Evolutionary conservation across 2,113 vertebrate genomes (phyloP).

Genomic region (Crotophaga sulcirostris): DNA sequence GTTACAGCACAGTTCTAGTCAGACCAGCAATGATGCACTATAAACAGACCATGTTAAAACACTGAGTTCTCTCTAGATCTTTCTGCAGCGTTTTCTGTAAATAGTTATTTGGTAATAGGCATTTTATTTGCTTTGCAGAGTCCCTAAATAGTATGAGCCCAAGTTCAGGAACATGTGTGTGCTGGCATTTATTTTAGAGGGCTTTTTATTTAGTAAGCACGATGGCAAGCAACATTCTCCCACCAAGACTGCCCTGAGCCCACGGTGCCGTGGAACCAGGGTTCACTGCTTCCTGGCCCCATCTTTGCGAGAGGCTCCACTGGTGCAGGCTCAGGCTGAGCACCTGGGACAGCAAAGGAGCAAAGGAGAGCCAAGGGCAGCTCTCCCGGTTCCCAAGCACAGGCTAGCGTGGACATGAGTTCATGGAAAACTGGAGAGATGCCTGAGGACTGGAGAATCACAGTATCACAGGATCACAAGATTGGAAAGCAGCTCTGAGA

Average conservation of each 20-base stretch:
- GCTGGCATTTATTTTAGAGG: conserved; percentile 4
- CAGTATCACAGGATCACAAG: too few species aligned
- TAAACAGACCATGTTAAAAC: conserved; percentile 81
- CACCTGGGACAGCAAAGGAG: background rate
- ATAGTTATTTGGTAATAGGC: conserved; percentile 75
- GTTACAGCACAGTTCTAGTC: conserved; percentile 69
- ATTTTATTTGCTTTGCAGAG: conserved; percentile 75
- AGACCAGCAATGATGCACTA: conserved; percentile 72
- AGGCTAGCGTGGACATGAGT: fast-evolving
- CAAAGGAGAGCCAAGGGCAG: fast-evolving
- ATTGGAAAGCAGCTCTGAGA: too few species aligned
- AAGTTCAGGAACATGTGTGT: conserved; percentile 12
- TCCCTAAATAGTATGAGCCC: conserved; percentile 71
- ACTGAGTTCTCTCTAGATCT: conserved; percentile 68
- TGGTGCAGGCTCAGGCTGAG: background rate
- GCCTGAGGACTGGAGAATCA: too few species aligned
- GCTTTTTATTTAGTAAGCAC: background rate
- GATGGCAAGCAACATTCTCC: fast-evolving
- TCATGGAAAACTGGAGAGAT: too few species aligned
- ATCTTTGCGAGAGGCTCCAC: fast-evolving
- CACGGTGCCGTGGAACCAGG: fast-evolving
- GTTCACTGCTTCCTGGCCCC: background rate
- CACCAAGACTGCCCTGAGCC: background rate
- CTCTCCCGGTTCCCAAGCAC: too few species aligned
- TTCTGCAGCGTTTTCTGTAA: conserved; percentile 74